Evolutionary conservation across 1,140 invertebrate genomes (phyloP).

Genomic region (Aporrectodea caliginosa): DNA sequence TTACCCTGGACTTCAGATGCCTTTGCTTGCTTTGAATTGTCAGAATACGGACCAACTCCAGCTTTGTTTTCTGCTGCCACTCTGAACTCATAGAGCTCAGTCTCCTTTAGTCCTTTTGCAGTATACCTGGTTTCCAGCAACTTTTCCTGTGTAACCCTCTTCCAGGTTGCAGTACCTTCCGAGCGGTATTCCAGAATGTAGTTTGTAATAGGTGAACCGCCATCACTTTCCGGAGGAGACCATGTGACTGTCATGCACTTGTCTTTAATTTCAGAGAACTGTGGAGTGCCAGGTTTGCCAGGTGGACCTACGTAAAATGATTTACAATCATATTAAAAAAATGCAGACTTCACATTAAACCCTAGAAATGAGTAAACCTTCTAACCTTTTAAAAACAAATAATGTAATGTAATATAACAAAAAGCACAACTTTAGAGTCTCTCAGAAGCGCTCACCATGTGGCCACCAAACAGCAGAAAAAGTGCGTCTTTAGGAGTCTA

Average conservation of each 20-base stretch:
- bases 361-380: too few relatives aligned
- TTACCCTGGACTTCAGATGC: slow-evolving; percentile 88
- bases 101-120: slow-evolving; percentile 82
- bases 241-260: slow-evolving; percentile 74
- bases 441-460: too few relatives aligned
- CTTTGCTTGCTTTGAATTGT: slow-evolving; percentile 82
- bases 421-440: too few relatives aligned
- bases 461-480: too few relatives aligned
- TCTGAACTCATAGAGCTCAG: slow-evolving; percentile 87
- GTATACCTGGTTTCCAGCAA: slow-evolving; percentile 75
- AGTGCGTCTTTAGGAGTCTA: too few relatives aligned
- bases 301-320: slow-evolving; percentile 64
- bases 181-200: slow-evolving; percentile 78
- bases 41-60: slow-evolving; percentile 87
- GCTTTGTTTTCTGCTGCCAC: slow-evolving; percentile 91
- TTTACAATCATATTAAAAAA: too few relatives aligned
- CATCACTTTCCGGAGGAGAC: slow-evolving; percentile 88
- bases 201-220: slow-evolving; percentile 85
- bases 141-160: slow-evolving; percentile 40
- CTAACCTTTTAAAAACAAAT: too few relatives aligned
- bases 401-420: too few relatives aligned
- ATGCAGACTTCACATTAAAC: too few relatives aligned
- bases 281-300: slow-evolving; percentile 79
- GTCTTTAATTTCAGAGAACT: slow-evolving; percentile 82
- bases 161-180: slow-evolving; percentile 61